Percentiles rank a stretch among this genome's conserved stretches.
Evolutionary conservation across 53 echinoderm and acorn worm genomes (phyloP).

Genomic region (Henricia sp.): DNA sequence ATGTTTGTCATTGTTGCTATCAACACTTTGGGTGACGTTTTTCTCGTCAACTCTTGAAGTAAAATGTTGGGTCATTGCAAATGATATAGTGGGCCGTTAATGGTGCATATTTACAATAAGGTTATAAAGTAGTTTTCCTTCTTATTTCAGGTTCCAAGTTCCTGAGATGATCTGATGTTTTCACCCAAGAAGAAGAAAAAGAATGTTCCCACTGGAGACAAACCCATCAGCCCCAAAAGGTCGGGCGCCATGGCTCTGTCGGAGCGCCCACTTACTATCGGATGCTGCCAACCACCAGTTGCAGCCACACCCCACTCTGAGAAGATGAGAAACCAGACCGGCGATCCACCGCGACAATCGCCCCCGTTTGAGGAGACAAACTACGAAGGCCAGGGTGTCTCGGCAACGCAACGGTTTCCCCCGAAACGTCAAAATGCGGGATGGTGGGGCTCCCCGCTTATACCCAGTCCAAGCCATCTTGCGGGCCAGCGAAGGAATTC

Average conservation of each 20-base stretch:
- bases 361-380: slow-evolving; percentile 17
- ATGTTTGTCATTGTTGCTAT: too few species aligned
- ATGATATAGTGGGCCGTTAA: too few species aligned
- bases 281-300: slow-evolving; percentile 31
- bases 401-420: slow-evolving; percentile 12
- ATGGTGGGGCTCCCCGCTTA: not conserved
- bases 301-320: slow-evolving; percentile 9
- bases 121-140: too few species aligned
- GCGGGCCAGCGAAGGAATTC: slow-evolving; percentile 4
- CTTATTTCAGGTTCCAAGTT: not conserved
- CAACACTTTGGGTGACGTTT: too few species aligned
- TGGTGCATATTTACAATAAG: too few species aligned
- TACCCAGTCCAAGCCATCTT: not conserved
- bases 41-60: too few species aligned
- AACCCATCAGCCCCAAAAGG: not conserved
- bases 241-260: slow-evolving; percentile 29
- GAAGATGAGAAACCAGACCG: slow-evolving; percentile 18
- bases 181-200: slow-evolving; percentile 37
- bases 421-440: not conserved
- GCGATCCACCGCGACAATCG: not conserved
- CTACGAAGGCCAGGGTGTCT: slow-evolving; percentile 37
- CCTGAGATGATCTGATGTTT: not conserved
- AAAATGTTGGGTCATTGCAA: too few species aligned
- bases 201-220: not conserved
- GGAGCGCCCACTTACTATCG: slow-evolving; percentile 46